Evolutionary conservation across 2,888 invertebrate species (phyloP).

Genomic region (Biston betularia): DNA sequence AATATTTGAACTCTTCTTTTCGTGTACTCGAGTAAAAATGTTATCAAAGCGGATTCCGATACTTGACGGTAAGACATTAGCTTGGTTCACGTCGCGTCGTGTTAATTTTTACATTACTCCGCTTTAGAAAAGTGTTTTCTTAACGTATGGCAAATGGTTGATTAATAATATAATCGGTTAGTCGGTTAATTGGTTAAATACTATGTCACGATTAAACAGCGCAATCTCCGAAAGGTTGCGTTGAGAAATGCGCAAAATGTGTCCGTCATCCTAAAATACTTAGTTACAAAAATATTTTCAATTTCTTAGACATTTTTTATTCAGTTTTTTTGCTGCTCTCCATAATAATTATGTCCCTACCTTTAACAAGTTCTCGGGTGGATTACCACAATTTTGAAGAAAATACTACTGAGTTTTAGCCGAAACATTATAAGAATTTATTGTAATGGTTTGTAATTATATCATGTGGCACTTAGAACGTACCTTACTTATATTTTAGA

Average conservation of each 20-base stretch:
- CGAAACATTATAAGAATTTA: constrained; percentile 38
- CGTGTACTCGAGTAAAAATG: no score
- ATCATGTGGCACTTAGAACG: neutral
- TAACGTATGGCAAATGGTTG: no score
- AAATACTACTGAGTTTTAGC: constrained; percentile 41
- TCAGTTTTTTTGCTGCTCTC: neutral
- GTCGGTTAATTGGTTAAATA: no score
- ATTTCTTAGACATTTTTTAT: neutral
- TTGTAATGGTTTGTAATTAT: constrained; percentile 16
- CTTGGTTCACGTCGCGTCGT: neutral
- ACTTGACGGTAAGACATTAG: no score
- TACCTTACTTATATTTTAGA: neutral
- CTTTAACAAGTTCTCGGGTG: constrained; percentile 44
- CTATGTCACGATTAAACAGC: no score
- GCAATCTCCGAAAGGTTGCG: no score
- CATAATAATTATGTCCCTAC: constrained; percentile 4
- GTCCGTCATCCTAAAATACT: neutral
- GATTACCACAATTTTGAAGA: constrained; percentile 47
- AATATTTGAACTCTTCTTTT: no score
- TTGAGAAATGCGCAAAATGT: no score
- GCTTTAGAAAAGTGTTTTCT: no score
- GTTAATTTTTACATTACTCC: neutral
- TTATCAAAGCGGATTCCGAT: no score
- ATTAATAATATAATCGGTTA: no score
- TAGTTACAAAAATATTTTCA: neutral